A percentile compares a stretch with the other conserved stretches of the same genome.
phyloP scores from a whole-genome alignment of 35 echinoderm and acorn worm species.

The Heliocidaris tuberculata region DNA sequence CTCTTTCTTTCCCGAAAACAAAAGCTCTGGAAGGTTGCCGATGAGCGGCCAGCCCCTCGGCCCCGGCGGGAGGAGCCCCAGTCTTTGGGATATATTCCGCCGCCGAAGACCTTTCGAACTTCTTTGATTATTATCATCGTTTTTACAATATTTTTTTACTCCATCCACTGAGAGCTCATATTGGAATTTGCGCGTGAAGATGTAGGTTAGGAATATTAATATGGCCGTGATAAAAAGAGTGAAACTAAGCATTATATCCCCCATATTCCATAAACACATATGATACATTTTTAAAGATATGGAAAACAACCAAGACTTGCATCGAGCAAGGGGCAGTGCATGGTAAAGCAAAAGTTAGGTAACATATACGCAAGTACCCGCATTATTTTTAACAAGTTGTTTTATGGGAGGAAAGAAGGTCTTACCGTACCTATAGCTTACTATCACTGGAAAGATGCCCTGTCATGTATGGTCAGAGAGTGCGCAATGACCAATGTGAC shows the following conservation, averaged over 20 bases:
- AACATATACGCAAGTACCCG: too few species aligned
- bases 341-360: too few species aligned
- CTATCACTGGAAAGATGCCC: too few species aligned
- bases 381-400: too few species aligned
- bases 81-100: not conserved
- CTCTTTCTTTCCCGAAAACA: not conserved
- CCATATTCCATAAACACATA: too few species aligned
- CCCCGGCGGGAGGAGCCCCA: constrained; percentile 17
- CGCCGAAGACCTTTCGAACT: not conserved
- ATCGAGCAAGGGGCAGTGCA: too few species aligned
- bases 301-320: too few species aligned
- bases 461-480: too few species aligned
- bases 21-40: not conserved
- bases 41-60: constrained; percentile 14
- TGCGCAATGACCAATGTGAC: too few species aligned
- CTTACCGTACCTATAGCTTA: too few species aligned
- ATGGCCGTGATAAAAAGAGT: not conserved
- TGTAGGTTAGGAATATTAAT: not conserved
- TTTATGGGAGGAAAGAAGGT: too few species aligned
- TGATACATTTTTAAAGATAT: too few species aligned
- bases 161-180: not conserved
- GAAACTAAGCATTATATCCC: not conserved
- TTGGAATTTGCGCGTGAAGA: not conserved
- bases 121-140: not conserved
- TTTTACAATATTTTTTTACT: not conserved